These are phyloP conservation scores for Drosophila atripex DNA, from an alignment of 2,888 invertebrate genomes.

Conservation along the genomic window DNA sequence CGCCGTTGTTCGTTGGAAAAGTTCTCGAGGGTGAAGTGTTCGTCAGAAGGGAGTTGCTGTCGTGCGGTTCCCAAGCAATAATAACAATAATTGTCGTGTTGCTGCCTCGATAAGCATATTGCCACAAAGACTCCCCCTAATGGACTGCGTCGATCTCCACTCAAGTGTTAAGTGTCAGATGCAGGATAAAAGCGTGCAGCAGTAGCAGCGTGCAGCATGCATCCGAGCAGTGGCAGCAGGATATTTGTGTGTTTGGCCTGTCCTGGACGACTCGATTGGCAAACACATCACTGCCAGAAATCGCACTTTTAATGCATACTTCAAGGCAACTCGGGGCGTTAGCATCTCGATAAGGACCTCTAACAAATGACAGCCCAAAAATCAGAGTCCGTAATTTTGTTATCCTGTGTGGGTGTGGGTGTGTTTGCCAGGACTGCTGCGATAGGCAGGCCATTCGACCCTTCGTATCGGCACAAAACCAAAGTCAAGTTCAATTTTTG, in stretches of 20 bases:
- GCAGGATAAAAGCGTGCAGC: conserved; percentile 78
- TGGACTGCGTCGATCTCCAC: conserved; percentile 41
- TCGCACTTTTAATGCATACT: conserved; percentile 73
- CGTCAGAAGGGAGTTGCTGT: conserved; percentile 31
- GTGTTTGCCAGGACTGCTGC: conserved; percentile 16
- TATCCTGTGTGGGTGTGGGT: conserved; percentile 24
- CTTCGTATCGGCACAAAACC: conserved; percentile 24
- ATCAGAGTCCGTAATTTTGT: conserved; percentile 26
- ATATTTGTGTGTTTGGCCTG: conserved; percentile 71
- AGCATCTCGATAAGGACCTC: conserved; percentile 64
- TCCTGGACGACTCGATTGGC: conserved; percentile 50
- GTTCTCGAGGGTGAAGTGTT: conserved; percentile 23
- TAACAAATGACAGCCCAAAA: conserved; percentile 54
- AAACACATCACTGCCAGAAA: conserved; percentile 61
- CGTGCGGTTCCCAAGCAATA: conserved; percentile 70
- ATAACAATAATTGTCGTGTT: conserved; percentile 72
- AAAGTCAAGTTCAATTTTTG: conserved; percentile 65
- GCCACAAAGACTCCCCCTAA: conserved; percentile 34
- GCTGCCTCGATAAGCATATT: conserved; percentile 68
- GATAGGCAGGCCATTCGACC: conserved; percentile 47
- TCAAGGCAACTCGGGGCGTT: conserved; percentile 64
- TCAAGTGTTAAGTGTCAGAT: conserved; percentile 79
- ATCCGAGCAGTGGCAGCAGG: conserved; percentile 63
- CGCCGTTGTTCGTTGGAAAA: conserved; percentile 39
- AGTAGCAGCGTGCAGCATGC: conserved; percentile 57